A percentile compares a stretch with the other conserved stretches of the same genome.
These are phyloP conservation scores for Metacarcinus magister DNA, from an alignment of 2,888 invertebrate genomes.

Conservation along the genomic window DNA sequence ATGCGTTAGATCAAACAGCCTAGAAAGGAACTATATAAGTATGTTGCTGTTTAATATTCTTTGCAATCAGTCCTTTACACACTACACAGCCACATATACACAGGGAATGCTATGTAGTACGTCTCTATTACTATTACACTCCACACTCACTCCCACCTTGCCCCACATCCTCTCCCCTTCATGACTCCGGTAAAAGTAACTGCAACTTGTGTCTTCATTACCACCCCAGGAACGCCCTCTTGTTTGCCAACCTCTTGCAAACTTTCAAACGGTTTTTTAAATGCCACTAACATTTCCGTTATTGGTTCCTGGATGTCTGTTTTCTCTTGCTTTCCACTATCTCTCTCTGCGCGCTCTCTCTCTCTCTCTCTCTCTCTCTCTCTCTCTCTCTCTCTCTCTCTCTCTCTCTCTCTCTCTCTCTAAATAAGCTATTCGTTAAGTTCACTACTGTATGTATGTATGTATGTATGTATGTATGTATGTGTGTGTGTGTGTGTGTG, in stretches of 20 bases:
- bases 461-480: background rate
- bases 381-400: slow-evolving; percentile 63
- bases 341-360: slow-evolving; percentile 11
- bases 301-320: background rate
- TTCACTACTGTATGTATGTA: background rate
- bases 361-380: slow-evolving; percentile 5
- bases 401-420: slow-evolving; percentile 73
- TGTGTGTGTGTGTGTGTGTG: background rate
- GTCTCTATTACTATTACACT: too few species aligned
- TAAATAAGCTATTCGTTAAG: background rate
- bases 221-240: background rate
- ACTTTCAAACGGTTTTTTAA: slow-evolving; percentile 17
- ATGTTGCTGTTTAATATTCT: too few species aligned
- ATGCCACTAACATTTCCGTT: background rate
- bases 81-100: too few species aligned
- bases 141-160: too few species aligned
- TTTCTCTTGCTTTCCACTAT: background rate
- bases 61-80: too few species aligned
- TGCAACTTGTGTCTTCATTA: background rate
- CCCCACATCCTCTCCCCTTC: background rate
- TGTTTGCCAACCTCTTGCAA: background rate
- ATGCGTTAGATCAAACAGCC: too few species aligned
- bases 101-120: too few species aligned
- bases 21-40: too few species aligned
- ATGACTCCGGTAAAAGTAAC: background rate